These are phyloP conservation scores for Orius insidiosus DNA, from an alignment of 1,140 invertebrate genomes.

Conservation along the genomic window DNA sequence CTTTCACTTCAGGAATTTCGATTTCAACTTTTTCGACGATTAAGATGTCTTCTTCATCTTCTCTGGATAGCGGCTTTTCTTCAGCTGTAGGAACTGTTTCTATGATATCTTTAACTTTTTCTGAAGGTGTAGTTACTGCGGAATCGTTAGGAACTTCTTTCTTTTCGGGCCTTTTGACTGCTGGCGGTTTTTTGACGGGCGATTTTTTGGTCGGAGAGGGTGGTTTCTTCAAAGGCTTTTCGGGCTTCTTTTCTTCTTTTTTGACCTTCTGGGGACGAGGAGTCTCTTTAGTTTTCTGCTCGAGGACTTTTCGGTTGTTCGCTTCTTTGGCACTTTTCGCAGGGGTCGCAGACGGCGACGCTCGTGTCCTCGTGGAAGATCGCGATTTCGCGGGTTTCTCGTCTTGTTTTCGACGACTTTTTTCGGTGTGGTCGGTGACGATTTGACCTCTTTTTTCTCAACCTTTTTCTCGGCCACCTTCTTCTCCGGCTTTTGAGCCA, in stretches of 20 bases:
- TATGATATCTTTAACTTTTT: slow-evolving; percentile 14
- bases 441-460: slow-evolving; percentile 41
- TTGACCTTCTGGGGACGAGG: slow-evolving; percentile 28
- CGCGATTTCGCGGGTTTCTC: slow-evolving; percentile 25
- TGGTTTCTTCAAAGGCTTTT: slow-evolving; percentile 24
- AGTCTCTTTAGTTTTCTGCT: slow-evolving; percentile 45
- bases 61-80: slow-evolving; percentile 35
- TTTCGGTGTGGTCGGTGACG: slow-evolving; percentile 55
- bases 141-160: slow-evolving; percentile 45
- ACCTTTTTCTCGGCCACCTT: slow-evolving; percentile 21
- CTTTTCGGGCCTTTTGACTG: slow-evolving; percentile 22
- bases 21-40: slow-evolving; percentile 75
- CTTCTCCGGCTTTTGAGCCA: slow-evolving; percentile 30
- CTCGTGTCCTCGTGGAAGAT: slow-evolving; percentile 28
- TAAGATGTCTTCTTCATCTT: slow-evolving; percentile 65
- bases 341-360: slow-evolving; percentile 35
- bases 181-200: slow-evolving; percentile 5
- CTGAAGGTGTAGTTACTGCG: slow-evolving; percentile 46
- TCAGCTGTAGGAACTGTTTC: slow-evolving; percentile 11
- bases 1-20: slow-evolving; percentile 44
- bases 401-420: slow-evolving; percentile 34
- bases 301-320: slow-evolving; percentile 63
- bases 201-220: slow-evolving; percentile 25
- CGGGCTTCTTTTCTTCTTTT: slow-evolving; percentile 33
- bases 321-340: slow-evolving; percentile 74